Evolutionary conservation across 2,888 invertebrate species (phyloP), one percentile per base, ranked within the genome.

Genomic region (Erynnis tages): DNA sequence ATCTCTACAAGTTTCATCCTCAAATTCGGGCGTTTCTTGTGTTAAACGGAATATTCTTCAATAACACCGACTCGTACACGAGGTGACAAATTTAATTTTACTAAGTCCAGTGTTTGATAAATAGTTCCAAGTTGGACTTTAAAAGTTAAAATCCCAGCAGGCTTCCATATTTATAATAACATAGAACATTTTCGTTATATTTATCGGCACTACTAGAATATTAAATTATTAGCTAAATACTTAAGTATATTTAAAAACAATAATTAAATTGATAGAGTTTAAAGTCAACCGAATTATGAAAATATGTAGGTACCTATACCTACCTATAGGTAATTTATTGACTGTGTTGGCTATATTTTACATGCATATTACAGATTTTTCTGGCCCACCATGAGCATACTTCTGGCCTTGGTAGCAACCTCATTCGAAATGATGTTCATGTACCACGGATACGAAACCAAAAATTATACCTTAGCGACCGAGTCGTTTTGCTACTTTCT

Each of bases 401-500:
- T 37, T 1, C 10, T 75, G 1, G 54, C 69, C 0, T 10, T 76
- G 0, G 13, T 65, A 1, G 64, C 57, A 29, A 6, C 7, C 16
- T 13, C 5, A 7, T 30, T 48, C 3, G 38, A 48, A 38, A 14
- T 23, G 8, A 38, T 38, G 29, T 48, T 48, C 13, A 38, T 48
- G 7, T 11, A 14, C 21, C 47, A 48, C 8, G 47, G 47, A 7
- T 48, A 10, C n/a, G 14, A 21, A 0, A 37, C 54, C 0, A 48
- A 65, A 1, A 79, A 84, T 58, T 73, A 79, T 38, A 61, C 74
- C 0, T 65, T 71, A 7, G 82, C 82, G 0, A 76, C 76, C 0
- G 82, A 82, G 56, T 69, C 72, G 23, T 78, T 82, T 58, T 79
- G 76, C 54, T 84, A 82, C 53, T 59, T 73, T 23, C 56, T 82